These are phyloP conservation scores for Psilopsiagon aymara DNA, from an alignment of 2,113 vertebrate species.

Conservation along the genomic window DNA sequence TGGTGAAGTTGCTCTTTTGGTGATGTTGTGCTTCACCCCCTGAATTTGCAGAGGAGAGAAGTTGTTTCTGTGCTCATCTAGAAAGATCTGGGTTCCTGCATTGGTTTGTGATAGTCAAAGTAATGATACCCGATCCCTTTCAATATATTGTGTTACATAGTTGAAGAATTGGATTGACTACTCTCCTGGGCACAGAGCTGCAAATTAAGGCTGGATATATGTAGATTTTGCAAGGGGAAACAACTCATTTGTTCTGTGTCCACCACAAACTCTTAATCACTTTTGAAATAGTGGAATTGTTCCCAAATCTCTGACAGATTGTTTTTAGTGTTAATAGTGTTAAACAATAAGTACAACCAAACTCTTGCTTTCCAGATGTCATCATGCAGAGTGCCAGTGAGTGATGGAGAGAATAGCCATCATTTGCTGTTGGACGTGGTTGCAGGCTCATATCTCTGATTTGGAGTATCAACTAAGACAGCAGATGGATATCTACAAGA, in stretches of 20 bases:
- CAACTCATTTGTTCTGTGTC: not conserved
- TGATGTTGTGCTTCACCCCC: not conserved
- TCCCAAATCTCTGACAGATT: not conserved
- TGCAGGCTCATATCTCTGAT: constrained; percentile 73
- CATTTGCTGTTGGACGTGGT: constrained; percentile 73
- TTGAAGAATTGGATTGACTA: not conserved
- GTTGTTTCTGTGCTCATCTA: not conserved
- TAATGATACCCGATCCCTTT: not conserved
- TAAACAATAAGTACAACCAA: not conserved
- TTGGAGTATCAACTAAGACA: constrained; percentile 73
- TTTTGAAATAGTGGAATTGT: not conserved
- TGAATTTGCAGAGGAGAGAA: not conserved
- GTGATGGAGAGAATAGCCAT: constrained; percentile 63
- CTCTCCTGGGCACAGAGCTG: not conserved
- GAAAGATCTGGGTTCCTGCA: not conserved
- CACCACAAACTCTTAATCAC: not conserved
- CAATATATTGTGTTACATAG: not conserved
- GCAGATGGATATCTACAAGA: constrained; percentile 69
- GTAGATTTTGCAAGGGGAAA: not conserved
- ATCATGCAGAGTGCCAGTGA: constrained; percentile 58
- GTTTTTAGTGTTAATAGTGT: not conserved
- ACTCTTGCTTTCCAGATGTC: constrained; percentile 13
- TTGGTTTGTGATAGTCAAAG: not conserved
- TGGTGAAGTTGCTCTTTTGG: not conserved
- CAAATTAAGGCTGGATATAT: not conserved